Base-by-base conservation (phyloP, 2,888 invertebrate genomes). In the Dicranocentrus wangi region DNA sequence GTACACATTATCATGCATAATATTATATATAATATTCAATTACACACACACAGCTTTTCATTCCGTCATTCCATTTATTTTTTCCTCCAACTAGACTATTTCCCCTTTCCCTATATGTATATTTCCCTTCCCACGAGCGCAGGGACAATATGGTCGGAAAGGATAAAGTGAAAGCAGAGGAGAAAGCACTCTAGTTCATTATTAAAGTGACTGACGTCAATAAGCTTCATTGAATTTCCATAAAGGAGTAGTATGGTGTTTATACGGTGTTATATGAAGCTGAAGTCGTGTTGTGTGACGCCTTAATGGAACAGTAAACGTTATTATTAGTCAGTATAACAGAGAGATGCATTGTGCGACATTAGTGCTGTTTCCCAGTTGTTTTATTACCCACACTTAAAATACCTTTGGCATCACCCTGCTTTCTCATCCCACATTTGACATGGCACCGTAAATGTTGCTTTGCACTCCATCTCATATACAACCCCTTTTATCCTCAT, bases 161-260 rank as follows among this genome's bases (percentile, higher is more conserved):
- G 32, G 32, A 32, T 51, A 51, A 51, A 51, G 51, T 51, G 51
- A 51, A 51, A 51, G 51, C 51, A 51, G 19, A n/a, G 17, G 19
- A 15, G 32, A 32, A 32, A 32, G 32, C 32, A n/a, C n/a, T 32
- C 32, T 10, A 10, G 32, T 32, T 7, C 32, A 32, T 32, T 27
- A 27, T 58, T 58, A 27, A 27, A 27, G 51, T 73, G 73, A 73
- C 73, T 73, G 73, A 73, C 73, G 73, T 73, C 73, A 73, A 73
- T 55, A 73, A 73, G 73, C 73, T 73, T 73, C 73, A 65, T 73
- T 73, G 65, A 55, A 63, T 72, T 65, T 73, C 73, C 63, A 65
- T 65, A 65, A 55, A 53, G 63, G 51, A 28, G 32, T 27, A 15
- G 51, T 51, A 17, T 17, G 51, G 7, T 39, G 5, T 39, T 5